Conservation (phyloP, 2,797 vertebrate genomes). For the Pampus argenteus region DNA sequence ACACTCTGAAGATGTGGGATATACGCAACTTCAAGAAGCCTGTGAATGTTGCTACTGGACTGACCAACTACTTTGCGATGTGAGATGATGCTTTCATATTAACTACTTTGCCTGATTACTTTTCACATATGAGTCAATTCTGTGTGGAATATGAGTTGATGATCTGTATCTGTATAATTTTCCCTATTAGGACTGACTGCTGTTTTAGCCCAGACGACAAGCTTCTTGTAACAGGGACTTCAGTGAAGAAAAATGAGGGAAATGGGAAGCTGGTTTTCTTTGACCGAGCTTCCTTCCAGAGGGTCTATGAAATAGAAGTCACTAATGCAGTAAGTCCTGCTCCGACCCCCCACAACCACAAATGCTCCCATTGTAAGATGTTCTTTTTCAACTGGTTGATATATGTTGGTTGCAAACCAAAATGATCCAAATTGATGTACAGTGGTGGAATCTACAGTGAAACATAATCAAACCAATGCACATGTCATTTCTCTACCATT, state of each 20-base stretch:
- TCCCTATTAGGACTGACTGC: constrained; percentile 91
- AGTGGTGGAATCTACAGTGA: too few relatives aligned
- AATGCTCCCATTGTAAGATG: constrained; percentile 1
- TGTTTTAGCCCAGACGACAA: constrained; percentile 98
- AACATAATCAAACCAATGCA: constrained; percentile 30
- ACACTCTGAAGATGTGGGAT: constrained; percentile 97
- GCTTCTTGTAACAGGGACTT: constrained; percentile 95
- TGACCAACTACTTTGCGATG: constrained; percentile 94
- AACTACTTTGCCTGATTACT: neutral
- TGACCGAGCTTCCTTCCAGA: constrained; percentile 89
- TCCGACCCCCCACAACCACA: constrained; percentile 3
- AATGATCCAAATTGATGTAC: constrained; percentile 15
- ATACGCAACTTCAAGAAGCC: constrained; percentile 95
- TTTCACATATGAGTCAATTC: neutral
- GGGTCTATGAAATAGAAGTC: constrained; percentile 93
- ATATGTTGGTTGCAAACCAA: constrained; percentile 33
- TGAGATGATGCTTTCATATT: constrained; percentile 76
- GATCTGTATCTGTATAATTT: constrained; percentile 19
- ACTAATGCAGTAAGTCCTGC: constrained; percentile 89
- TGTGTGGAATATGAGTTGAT: constrained; percentile 12
- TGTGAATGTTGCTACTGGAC: constrained; percentile 86
- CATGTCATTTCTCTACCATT: constrained; percentile 6
- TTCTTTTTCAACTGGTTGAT: constrained; percentile 43
- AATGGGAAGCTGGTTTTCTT: constrained; percentile 95
- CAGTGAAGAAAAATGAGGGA: constrained; percentile 92